These are phyloP conservation scores for Idaea biselata DNA, from an alignment of 2,888 invertebrate genomes.

Conservation along the genomic window DNA sequence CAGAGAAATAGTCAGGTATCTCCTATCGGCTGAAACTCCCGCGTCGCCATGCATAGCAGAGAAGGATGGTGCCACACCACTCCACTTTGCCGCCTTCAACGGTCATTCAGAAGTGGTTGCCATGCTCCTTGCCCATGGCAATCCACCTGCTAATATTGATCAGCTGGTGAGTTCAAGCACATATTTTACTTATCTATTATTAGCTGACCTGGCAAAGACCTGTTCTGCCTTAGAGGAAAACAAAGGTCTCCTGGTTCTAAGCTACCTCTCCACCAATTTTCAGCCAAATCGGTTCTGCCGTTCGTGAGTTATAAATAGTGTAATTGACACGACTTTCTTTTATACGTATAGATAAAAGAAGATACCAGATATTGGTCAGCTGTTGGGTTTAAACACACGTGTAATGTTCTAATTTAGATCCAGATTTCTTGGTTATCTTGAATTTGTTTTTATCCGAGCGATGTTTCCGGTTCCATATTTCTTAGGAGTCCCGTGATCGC, in stretches of 20 bases:
- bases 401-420: not conserved
- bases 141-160: slow-evolving; percentile 91
- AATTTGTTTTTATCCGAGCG: too few species aligned
- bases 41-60: slow-evolving; percentile 95
- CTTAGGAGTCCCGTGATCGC: too few species aligned
- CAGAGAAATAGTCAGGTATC: slow-evolving; percentile 91
- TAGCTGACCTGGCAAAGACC: too few species aligned
- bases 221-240: too few species aligned
- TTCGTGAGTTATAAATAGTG: too few species aligned
- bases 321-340: too few species aligned
- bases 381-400: slow-evolving; percentile 77
- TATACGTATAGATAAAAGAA: too few species aligned
- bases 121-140: slow-evolving; percentile 89
- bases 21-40: slow-evolving; percentile 86
- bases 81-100: slow-evolving; percentile 97
- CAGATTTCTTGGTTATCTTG: slow-evolving; percentile 7
- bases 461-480: too few species aligned
- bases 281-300: too few species aligned
- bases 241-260: too few species aligned
- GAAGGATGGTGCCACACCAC: slow-evolving; percentile 93
- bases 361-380: slow-evolving; percentile 91
- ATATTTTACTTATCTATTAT: not conserved
- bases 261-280: too few species aligned
- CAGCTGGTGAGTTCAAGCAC: slow-evolving; percentile 83
- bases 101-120: slow-evolving; percentile 94